Conservation (phyloP, 23 tunicate genomes). For the Ascidia mentula region DNA sequence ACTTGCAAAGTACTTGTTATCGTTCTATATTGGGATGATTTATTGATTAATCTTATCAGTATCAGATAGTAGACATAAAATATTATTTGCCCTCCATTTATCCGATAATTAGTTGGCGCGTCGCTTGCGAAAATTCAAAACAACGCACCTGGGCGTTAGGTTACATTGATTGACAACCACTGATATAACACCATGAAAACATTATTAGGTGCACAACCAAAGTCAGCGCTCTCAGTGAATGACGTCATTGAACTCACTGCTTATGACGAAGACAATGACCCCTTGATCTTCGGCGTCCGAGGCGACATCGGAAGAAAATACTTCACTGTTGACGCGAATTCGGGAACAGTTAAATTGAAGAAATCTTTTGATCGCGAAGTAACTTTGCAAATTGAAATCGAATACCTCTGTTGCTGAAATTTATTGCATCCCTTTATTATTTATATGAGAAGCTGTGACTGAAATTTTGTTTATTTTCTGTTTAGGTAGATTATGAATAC, state of each 20-base stretch:
- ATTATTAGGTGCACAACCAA: constrained; percentile 60
- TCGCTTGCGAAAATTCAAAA: too few relatives aligned
- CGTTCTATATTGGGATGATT: too few relatives aligned
- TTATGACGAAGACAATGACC: background rate
- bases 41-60: too few relatives aligned
- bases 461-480: background rate
- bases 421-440: background rate
- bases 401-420: background rate
- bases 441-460: background rate
- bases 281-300: constrained; percentile 38
- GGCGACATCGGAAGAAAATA: constrained; percentile 40
- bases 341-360: constrained; percentile 59
- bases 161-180: too few relatives aligned
- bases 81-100: too few relatives aligned
- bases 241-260: constrained; percentile 36
- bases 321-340: constrained; percentile 64
- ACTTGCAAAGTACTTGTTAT: too few relatives aligned
- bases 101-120: too few relatives aligned
- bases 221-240: background rate
- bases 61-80: too few relatives aligned
- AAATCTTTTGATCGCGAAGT: constrained; percentile 71
- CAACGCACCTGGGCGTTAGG: too few relatives aligned
- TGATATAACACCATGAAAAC: too few relatives aligned
- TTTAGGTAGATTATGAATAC: constrained; percentile 46
- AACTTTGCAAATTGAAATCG: background rate